A percentile compares a stretch with the other conserved stretches of the same genome.
phyloP scores from a whole-genome alignment of 2,888 invertebrate species.

The Eulithis testata region DNA sequence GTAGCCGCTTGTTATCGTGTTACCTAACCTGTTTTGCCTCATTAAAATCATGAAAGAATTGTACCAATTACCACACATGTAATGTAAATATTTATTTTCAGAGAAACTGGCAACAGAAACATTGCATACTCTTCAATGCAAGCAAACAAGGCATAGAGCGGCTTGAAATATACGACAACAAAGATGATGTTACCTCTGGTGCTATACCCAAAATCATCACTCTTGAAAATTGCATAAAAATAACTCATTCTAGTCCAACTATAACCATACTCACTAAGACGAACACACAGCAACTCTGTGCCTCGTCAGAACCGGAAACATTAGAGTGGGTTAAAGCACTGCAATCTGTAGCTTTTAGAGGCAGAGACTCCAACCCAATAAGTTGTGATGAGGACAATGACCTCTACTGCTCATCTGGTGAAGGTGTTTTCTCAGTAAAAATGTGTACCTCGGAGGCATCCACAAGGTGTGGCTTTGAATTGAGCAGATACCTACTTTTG shows the following conservation, averaged over 20 bases:
- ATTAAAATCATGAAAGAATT: slow-evolving; percentile 23
- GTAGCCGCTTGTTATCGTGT: slow-evolving; percentile 21
- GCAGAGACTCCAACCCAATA: slow-evolving; percentile 83
- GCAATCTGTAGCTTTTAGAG: slow-evolving; percentile 92
- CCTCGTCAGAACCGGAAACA: slow-evolving; percentile 87
- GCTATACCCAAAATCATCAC: slow-evolving; percentile 91
- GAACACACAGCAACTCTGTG: slow-evolving; percentile 86
- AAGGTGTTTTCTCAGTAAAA: slow-evolving; percentile 92
- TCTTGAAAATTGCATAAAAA: slow-evolving; percentile 94
- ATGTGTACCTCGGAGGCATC: slow-evolving; percentile 92
- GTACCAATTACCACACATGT: slow-evolving; percentile 18
- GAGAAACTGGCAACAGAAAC: slow-evolving; percentile 94
- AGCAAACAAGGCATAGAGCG: slow-evolving; percentile 94
- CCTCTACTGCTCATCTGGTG: slow-evolving; percentile 93
- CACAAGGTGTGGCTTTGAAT: slow-evolving; percentile 89
- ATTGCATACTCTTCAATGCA: slow-evolving; percentile 90
- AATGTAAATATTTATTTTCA: slow-evolving; percentile 58
- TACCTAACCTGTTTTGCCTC: slow-evolving; percentile 38
- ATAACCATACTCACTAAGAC: slow-evolving; percentile 91
- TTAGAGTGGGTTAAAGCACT: slow-evolving; percentile 91
- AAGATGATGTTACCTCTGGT: slow-evolving; percentile 87
- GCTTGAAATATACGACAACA: slow-evolving; percentile 93
- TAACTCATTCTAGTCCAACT: slow-evolving; percentile 87
- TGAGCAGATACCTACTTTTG: slow-evolving; percentile 88
- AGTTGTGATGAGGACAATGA: slow-evolving; percentile 94